Conservation (phyloP, 2,797 vertebrate species). For the Orestias chungarensis region DNA sequence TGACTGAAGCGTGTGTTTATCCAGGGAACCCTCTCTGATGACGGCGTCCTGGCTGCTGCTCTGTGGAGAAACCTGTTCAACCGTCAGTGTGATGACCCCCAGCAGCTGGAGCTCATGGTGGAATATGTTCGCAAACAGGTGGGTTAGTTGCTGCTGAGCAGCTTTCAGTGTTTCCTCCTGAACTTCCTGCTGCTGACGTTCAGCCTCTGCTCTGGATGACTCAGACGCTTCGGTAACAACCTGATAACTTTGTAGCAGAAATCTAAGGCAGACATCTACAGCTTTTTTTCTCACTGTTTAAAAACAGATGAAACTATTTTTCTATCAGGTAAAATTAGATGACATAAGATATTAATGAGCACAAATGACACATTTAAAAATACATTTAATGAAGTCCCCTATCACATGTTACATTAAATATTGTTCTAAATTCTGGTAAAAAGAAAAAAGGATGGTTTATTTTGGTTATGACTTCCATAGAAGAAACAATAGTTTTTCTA, state of each 20-base stretch:
- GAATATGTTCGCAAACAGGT: slow-evolving; percentile 96
- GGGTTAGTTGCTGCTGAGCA: neutral
- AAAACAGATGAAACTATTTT: too few relatives aligned
- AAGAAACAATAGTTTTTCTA: too few relatives aligned
- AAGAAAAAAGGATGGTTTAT: too few relatives aligned
- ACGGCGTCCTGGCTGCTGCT: slow-evolving; percentile 89
- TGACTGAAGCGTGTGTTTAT: slow-evolving; percentile 7
- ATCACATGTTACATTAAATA: too few relatives aligned
- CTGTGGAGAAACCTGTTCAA: slow-evolving; percentile 95
- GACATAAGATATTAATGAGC: too few relatives aligned
- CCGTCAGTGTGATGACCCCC: slow-evolving; percentile 89
- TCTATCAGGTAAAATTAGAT: too few relatives aligned
- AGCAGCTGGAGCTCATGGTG: slow-evolving; percentile 89
- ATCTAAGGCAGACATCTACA: too few relatives aligned
- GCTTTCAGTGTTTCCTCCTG: neutral
- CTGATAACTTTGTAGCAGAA: neutral
- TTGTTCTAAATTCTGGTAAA: too few relatives aligned
- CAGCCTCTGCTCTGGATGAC: neutral
- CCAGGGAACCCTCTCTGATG: slow-evolving; percentile 93
- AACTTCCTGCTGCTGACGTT: neutral
- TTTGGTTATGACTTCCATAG: too few relatives aligned
- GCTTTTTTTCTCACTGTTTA: too few relatives aligned
- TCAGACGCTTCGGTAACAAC: neutral
- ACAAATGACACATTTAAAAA: too few relatives aligned
- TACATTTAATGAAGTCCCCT: too few relatives aligned